Conservation (phyloP, 2,888 invertebrate species). For the Morpho achilles region DNA sequence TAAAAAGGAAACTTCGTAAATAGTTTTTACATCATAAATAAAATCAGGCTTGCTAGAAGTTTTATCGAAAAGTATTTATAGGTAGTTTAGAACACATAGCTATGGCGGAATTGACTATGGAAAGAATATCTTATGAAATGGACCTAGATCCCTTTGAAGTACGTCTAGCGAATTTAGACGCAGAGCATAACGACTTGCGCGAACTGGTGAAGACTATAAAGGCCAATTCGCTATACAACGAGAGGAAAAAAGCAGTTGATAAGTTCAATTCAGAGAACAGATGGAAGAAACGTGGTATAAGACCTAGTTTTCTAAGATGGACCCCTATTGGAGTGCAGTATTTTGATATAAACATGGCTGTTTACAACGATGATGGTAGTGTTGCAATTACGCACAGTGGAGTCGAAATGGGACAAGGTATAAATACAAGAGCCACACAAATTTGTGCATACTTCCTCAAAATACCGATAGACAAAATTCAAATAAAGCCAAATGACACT, state of each 20-base stretch:
- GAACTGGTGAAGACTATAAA: slow-evolving; percentile 66
- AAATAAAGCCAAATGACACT: slow-evolving; percentile 81
- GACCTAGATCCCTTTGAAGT: slow-evolving; percentile 79
- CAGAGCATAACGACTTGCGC: slow-evolving; percentile 59
- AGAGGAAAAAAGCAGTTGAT: slow-evolving; percentile 64
- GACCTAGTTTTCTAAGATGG: slow-evolving; percentile 84
- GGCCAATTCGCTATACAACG: slow-evolving; percentile 56
- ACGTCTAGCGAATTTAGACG: slow-evolving; percentile 47
- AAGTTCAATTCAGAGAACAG: slow-evolving; percentile 82
- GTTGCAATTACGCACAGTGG: slow-evolving; percentile 86
- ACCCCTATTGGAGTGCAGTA: slow-evolving; percentile 71
- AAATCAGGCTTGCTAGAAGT: too few relatives aligned
- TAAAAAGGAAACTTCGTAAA: too few relatives aligned
- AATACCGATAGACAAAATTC: slow-evolving; percentile 81
- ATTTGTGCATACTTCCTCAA: slow-evolving; percentile 82
- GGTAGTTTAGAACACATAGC: slow-evolving; percentile 83
- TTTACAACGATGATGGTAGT: slow-evolving; percentile 85
- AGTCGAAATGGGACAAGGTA: slow-evolving; percentile 89
- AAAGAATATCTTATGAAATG: slow-evolving; percentile 78
- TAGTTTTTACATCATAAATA: too few relatives aligned
- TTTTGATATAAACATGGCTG: slow-evolving; percentile 77
- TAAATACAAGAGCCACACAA: slow-evolving; percentile 85
- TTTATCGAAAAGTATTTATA: slow-evolving; percentile 33
- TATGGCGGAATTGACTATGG: slow-evolving; percentile 82
- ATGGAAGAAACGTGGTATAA: slow-evolving; percentile 89